Evolutionary conservation across 1,140 invertebrate species (phyloP).

Genomic region (Homalodisca vitripennis): DNA sequence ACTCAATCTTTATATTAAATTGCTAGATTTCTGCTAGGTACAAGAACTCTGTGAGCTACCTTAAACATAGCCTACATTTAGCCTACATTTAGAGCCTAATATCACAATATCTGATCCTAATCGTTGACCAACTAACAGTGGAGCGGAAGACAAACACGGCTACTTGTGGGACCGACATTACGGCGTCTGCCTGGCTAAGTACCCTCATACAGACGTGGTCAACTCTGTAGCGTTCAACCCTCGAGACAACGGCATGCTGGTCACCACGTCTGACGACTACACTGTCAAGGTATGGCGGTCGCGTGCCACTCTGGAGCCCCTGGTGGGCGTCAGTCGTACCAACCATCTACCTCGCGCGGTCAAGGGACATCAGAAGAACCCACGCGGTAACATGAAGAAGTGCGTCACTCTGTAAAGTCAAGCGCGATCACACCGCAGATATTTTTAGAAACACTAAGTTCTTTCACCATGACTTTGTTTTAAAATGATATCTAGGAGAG

Average conservation of each 20-base stretch:
- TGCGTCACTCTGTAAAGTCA: conserved; percentile 4
- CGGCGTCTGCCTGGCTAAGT: conserved; percentile 73
- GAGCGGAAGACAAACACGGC: conserved; percentile 82
- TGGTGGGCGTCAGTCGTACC: neutral
- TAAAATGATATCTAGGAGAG: too few relatives aligned
- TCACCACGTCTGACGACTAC: conserved; percentile 85
- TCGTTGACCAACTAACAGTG: too few relatives aligned
- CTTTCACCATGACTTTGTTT: too few relatives aligned
- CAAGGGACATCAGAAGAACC: conserved; percentile 17
- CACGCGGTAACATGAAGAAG: conserved; percentile 13
- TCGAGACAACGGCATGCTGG: conserved; percentile 74
- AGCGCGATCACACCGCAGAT: neutral
- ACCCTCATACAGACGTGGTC: conserved; percentile 79
- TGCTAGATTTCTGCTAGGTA: too few relatives aligned
- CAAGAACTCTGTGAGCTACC: too few relatives aligned
- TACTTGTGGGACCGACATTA: conserved; percentile 89
- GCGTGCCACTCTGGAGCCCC: conserved; percentile 45
- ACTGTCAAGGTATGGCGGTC: conserved; percentile 70
- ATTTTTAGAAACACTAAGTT: too few relatives aligned
- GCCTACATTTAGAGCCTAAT: too few relatives aligned
- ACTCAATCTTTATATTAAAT: too few relatives aligned
- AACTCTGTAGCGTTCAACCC: conserved; percentile 89
- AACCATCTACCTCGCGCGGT: conserved; percentile 17
- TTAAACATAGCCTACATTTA: too few relatives aligned
- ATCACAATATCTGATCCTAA: too few relatives aligned